phyloP scores from a whole-genome alignment of 2,113 vertebrate genomes.

The Copsychus sechellarum region DNA sequence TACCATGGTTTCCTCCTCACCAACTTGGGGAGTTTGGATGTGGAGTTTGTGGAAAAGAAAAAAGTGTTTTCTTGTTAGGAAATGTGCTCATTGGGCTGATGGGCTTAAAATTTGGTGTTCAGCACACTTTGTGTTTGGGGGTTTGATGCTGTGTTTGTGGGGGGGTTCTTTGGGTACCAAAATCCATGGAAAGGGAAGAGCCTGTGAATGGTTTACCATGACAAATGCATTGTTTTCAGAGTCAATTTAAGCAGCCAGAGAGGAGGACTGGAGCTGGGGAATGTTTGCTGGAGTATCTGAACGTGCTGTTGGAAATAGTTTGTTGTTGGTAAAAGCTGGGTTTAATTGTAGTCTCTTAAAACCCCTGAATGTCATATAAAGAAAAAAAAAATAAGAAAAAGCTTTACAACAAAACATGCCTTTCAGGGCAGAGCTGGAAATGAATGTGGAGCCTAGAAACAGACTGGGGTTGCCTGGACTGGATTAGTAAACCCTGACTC shows the following conservation, averaged over 20 bases:
- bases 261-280: not conserved
- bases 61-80: not conserved
- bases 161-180: not conserved
- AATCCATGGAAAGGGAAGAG: not conserved
- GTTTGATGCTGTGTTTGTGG: not conserved
- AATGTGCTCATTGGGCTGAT: not conserved
- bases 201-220: slow-evolving; percentile 8
- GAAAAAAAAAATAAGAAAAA: not conserved
- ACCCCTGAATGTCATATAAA: not conserved
- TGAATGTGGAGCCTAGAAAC: not conserved
- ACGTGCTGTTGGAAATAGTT: slow-evolving; percentile 18
- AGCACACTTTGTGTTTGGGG: not conserved
- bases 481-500: not conserved
- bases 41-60: not conserved
- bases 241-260: not conserved
- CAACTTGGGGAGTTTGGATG: not conserved
- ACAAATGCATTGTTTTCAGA: slow-evolving; percentile 49
- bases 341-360: slow-evolving; percentile 49
- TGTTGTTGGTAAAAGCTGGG: slow-evolving; percentile 34
- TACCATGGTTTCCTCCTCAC: slow-evolving; percentile 50
- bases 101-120: not conserved
- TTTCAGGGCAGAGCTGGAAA: not conserved
- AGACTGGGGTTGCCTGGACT: not conserved
- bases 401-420: not conserved
- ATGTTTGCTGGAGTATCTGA: not conserved